These are phyloP conservation scores for Brevimyrus niger DNA, from an alignment of 2,113 vertebrate genomes.

Conservation along the genomic window DNA sequence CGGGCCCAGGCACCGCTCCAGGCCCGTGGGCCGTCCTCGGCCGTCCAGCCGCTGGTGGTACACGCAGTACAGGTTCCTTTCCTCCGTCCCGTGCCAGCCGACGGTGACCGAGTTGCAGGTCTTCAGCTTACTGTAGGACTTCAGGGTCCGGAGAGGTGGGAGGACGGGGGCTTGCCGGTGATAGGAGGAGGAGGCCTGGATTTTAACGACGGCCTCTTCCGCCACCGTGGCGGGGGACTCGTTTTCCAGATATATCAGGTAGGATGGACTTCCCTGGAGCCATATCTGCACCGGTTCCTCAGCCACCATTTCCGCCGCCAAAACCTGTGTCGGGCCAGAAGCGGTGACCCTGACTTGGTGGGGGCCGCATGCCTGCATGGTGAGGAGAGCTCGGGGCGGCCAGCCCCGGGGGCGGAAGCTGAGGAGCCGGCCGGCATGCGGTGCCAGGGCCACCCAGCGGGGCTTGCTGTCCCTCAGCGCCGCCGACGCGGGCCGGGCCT, in stretches of 20 bases:
- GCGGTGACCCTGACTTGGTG: constrained; percentile 63
- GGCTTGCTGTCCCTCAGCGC: constrained; percentile 70
- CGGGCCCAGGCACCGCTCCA: constrained; percentile 66
- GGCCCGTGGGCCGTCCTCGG: constrained; percentile 20
- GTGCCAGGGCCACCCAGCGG: constrained; percentile 58
- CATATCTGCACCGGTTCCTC: constrained; percentile 67
- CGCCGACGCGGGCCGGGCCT: constrained; percentile 54
- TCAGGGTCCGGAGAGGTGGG: constrained; percentile 74
- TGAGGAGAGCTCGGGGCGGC: constrained; percentile 72
- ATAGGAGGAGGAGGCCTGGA: constrained; percentile 69
- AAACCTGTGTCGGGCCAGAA: constrained; percentile 54
- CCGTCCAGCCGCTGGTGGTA: constrained; percentile 61
- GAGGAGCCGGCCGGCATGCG: constrained; percentile 49
- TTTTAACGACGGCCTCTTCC: constrained; percentile 63
- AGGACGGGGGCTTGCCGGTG: constrained; percentile 68
- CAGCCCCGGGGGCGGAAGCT: constrained; percentile 63
- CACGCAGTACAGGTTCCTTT: constrained; percentile 77
- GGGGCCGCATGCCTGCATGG: constrained; percentile 64
- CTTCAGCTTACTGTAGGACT: constrained; percentile 78
- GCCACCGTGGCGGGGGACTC: constrained; percentile 26
- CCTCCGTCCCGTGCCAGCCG: constrained; percentile 81
- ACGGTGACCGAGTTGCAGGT: constrained; percentile 75
- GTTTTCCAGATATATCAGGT: constrained; percentile 65
- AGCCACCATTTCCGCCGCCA: constrained; percentile 58
- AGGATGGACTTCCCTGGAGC: constrained; percentile 68